These are phyloP conservation scores for Nymphalis polychloros DNA, from an alignment of 2,888 invertebrate genomes.

Conservation along the genomic window DNA sequence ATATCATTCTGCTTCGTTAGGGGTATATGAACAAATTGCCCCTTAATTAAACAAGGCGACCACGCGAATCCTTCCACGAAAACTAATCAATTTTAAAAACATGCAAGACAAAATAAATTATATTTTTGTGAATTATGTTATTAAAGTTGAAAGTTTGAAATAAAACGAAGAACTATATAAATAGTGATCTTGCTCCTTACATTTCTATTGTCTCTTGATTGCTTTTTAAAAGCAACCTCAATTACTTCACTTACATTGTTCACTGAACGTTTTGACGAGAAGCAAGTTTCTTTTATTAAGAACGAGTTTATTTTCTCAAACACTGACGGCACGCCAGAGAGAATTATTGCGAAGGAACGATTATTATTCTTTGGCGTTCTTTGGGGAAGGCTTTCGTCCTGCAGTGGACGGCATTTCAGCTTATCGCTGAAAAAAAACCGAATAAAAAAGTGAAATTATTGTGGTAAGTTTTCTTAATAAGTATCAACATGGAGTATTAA, in stretches of 20 bases:
- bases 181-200: slow-evolving; percentile 24
- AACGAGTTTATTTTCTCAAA: slow-evolving; percentile 8
- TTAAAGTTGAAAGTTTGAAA: not conserved
- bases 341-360: not conserved
- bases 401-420: too few species aligned
- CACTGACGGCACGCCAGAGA: not conserved
- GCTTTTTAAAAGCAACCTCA: slow-evolving; percentile 29
- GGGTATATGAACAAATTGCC: too few species aligned
- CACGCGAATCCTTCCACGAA: too few species aligned
- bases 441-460: too few species aligned
- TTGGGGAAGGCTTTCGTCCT: too few species aligned
- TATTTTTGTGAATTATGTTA: not conserved
- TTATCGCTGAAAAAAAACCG: too few species aligned
- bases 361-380: too few species aligned
- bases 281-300: slow-evolving; percentile 13
- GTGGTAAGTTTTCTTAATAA: not conserved
- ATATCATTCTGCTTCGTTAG: too few species aligned
- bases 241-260: slow-evolving; percentile 31
- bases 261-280: slow-evolving; percentile 17
- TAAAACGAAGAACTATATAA: slow-evolving; percentile 19
- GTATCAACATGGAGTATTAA: not conserved
- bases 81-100: too few species aligned
- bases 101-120: too few species aligned
- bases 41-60: too few species aligned
- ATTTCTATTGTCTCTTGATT: slow-evolving; percentile 30